These are phyloP conservation scores for Chrysolophus pictus DNA, from an alignment of 2,797 vertebrate genomes.

Conservation along the genomic window DNA sequence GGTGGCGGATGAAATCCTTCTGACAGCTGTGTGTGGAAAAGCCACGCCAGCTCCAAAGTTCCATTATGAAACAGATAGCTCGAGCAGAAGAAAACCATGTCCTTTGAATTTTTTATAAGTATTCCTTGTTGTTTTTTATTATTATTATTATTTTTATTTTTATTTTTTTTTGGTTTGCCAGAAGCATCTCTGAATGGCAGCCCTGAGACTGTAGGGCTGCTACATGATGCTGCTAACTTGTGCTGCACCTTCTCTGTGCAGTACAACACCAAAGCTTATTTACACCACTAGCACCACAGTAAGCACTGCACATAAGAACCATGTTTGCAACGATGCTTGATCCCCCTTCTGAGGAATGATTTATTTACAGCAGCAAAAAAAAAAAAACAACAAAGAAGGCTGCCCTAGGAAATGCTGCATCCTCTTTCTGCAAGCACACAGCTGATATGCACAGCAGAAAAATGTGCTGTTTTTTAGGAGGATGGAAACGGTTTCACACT, in stretches of 20 bases:
- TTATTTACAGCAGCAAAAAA: background rate
- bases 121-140: background rate
- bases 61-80: constrained; percentile 43
- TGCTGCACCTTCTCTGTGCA: background rate
- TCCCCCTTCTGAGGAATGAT: background rate
- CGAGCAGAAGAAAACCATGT: background rate
- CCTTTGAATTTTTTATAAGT: constrained; percentile 28
- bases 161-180: background rate
- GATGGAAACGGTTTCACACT: background rate
- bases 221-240: constrained; percentile 13
- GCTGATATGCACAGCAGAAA: background rate
- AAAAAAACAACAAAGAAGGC: background rate
- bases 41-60: constrained; percentile 41
- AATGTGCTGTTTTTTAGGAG: constrained; percentile 16
- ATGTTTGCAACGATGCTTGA: background rate
- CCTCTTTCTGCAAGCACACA: constrained; percentile 14
- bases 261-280: background rate
- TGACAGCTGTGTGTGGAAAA: background rate
- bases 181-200: background rate
- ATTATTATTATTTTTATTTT: background rate
- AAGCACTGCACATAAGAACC: background rate
- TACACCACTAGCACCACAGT: background rate
- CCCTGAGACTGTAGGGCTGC: background rate
- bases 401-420: constrained; percentile 27
- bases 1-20: background rate